Evolutionary conservation across 2,888 invertebrate species (phyloP).

Genomic region (Habroteleia sp.): DNA sequence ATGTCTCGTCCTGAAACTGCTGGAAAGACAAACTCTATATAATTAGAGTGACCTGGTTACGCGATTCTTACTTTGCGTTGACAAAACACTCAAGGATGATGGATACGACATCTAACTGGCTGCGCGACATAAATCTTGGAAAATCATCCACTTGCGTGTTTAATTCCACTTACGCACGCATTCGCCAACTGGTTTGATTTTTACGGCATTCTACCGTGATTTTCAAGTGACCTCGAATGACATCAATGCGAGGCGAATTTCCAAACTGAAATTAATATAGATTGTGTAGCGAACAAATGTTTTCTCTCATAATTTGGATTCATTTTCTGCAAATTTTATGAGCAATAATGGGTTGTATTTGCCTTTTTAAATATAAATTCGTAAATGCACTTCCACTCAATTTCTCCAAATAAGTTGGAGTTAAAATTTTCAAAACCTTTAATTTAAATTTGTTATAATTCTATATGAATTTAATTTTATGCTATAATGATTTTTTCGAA

Average conservation of each 20-base stretch:
- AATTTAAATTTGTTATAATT: too few species aligned
- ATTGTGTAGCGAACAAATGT: background rate
- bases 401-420: too few species aligned
- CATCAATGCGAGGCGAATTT: conserved; percentile 34
- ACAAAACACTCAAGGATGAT: conserved; percentile 49
- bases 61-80: conserved; percentile 45
- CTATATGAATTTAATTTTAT: too few species aligned
- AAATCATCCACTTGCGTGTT: conserved; percentile 47
- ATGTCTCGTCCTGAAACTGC: conserved; percentile 21
- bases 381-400: too few species aligned
- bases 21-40: conserved; percentile 28
- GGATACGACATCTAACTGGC: conserved; percentile 31
- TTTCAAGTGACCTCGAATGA: conserved; percentile 25
- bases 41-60: conserved; percentile 53
- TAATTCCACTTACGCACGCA: conserved; percentile 55
- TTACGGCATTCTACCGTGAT: conserved; percentile 15
- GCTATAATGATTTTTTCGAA: too few species aligned
- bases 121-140: conserved; percentile 46
- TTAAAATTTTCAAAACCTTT: too few species aligned
- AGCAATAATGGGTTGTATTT: too few species aligned
- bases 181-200: conserved; percentile 39
- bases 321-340: too few species aligned
- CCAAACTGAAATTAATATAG: conserved; percentile 20
- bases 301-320: background rate
- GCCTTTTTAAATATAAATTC: too few species aligned